A percentile compares a stretch with the other conserved stretches of the same genome.
Conservation (phyloP, 2,888 invertebrate species). For the Hyposoter dolosus region DNA sequence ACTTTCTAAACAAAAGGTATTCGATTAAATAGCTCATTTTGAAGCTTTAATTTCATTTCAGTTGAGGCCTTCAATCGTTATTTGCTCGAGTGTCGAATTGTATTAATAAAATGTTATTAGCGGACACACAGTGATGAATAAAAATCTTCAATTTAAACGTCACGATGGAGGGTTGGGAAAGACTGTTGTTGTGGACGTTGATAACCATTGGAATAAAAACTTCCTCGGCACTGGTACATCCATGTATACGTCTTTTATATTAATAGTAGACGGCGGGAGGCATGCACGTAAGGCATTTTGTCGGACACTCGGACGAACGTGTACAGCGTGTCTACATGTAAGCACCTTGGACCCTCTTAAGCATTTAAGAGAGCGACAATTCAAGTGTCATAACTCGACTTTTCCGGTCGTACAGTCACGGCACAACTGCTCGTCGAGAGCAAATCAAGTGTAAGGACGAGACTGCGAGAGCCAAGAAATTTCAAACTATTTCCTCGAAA, state of each 20-base stretch:
- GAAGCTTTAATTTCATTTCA: background rate
- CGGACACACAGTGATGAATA: background rate
- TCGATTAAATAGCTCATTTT: background rate
- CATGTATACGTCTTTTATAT: constrained; percentile 41
- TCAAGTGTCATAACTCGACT: constrained; percentile 83
- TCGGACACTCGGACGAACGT: constrained; percentile 29
- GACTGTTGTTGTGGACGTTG: constrained; percentile 30
- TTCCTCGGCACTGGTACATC: constrained; percentile 22
- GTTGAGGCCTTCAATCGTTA: background rate
- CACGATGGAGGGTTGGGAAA: background rate
- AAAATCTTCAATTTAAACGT: constrained; percentile 17
- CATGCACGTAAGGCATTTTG: constrained; percentile 39
- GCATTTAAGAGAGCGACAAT: constrained; percentile 78
- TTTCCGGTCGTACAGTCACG: constrained; percentile 80
- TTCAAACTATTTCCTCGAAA: constrained; percentile 10
- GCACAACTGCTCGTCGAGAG: constrained; percentile 35
- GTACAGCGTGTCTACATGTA: constrained; percentile 60
- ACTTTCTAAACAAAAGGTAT: constrained; percentile 4
- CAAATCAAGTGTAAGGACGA: constrained; percentile 74
- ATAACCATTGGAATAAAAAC: constrained; percentile 43
- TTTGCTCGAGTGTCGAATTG: background rate
- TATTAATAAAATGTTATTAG: constrained; percentile 26
- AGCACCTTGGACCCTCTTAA: constrained; percentile 79
- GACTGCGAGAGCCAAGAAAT: constrained; percentile 18
- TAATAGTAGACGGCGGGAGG: constrained; percentile 34